Evolutionary conservation across 1,140 invertebrate genomes (phyloP).

Genomic region (Drosophila baimaii): DNA sequence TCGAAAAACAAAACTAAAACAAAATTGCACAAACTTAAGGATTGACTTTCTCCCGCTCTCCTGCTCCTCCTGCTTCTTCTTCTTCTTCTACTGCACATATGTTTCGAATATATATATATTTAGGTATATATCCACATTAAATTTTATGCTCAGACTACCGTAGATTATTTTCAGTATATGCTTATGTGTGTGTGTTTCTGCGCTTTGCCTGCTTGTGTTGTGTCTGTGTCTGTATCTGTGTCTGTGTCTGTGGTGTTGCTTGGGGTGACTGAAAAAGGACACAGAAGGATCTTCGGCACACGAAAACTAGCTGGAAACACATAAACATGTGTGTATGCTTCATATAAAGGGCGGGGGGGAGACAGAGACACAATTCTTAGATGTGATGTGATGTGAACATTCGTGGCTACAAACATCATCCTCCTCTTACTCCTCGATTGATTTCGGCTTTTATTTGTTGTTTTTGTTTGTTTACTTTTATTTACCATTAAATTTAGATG

Average conservation of each 20-base stretch:
- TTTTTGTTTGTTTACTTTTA: slow-evolving; percentile 50
- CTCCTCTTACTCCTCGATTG: slow-evolving; percentile 41
- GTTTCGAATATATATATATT: slow-evolving; percentile 50
- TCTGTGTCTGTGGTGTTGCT: slow-evolving; percentile 21
- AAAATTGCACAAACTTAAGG: slow-evolving; percentile 42
- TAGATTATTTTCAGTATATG: slow-evolving; percentile 74
- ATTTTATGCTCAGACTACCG: slow-evolving; percentile 76
- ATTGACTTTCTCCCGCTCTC: slow-evolving; percentile 20
- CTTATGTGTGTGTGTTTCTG: slow-evolving; percentile 45
- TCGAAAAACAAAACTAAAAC: slow-evolving; percentile 11
- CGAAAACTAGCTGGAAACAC: slow-evolving; percentile 31
- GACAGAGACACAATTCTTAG: slow-evolving; percentile 35
- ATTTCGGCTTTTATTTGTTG: slow-evolving; percentile 19
- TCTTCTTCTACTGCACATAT: slow-evolving; percentile 45
- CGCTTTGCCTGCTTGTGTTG: slow-evolving; percentile 8
- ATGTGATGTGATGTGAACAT: slow-evolving; percentile 62
- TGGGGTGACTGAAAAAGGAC: slow-evolving; percentile 33
- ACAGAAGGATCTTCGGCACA: slow-evolving; percentile 11
- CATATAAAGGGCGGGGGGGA: slow-evolving; percentile 41
- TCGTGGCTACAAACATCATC: slow-evolving; percentile 54
- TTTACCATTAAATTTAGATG: slow-evolving; percentile 59
- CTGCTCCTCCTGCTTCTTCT: slow-evolving; percentile 7
- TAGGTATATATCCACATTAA: slow-evolving; percentile 62
- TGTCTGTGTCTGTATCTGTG: slow-evolving; percentile 29
- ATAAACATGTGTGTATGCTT: slow-evolving; percentile 37